Conservation (phyloP, 2,113 vertebrate species). For the Hydrochoerus hydrochaeris region DNA sequence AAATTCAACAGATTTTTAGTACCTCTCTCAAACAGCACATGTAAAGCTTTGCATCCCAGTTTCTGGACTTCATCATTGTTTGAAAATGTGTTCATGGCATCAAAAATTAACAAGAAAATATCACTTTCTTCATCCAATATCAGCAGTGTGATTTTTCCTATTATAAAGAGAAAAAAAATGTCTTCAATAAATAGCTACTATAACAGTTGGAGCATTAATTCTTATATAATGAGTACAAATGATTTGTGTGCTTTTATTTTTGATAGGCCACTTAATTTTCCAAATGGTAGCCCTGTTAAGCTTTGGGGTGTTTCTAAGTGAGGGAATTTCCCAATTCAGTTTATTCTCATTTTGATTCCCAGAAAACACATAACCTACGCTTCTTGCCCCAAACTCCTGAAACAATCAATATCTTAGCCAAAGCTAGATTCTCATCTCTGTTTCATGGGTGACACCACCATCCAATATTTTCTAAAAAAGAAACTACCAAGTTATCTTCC, state of each 20-base stretch:
- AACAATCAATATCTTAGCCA: not conserved
- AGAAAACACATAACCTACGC: not conserved
- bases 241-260: not conserved
- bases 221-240: not conserved
- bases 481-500: not conserved
- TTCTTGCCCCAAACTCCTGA: not conserved
- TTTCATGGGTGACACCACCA: not conserved
- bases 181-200: not conserved
- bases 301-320: not conserved
- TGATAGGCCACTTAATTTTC: not conserved
- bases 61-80: constrained; percentile 92
- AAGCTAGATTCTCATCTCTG: not conserved
- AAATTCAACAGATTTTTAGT: constrained; percentile 59
- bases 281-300: not conserved
- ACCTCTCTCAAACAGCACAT: constrained; percentile 93
- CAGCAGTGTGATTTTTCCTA: constrained; percentile 89
- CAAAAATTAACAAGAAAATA: constrained; percentile 92
- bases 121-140: constrained; percentile 94
- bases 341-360: not conserved
- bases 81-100: constrained; percentile 92
- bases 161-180: constrained; percentile 65
- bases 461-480: not conserved
- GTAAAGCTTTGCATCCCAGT: constrained; percentile 91
- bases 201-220: not conserved
- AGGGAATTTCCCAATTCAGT: not conserved